Conservation (phyloP, 92 coral and sea anemone species). For the Ricordea florida region DNA sequence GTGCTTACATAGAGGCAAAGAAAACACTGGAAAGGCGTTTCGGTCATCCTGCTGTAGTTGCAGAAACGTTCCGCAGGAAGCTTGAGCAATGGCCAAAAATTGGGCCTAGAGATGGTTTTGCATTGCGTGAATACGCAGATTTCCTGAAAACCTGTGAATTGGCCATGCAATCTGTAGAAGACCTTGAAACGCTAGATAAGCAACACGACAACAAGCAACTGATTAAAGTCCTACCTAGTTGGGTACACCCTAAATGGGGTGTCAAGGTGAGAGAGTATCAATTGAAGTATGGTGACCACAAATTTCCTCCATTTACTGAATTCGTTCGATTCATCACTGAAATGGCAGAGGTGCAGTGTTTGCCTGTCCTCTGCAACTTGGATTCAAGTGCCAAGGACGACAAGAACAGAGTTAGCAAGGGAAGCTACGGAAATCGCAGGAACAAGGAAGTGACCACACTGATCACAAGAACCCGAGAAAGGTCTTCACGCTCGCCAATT, state of each 20-base stretch:
- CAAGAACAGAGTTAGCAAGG: not conserved
- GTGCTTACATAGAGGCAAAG: conserved; percentile 48
- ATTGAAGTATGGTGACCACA: conserved; percentile 32
- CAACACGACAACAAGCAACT: conserved; percentile 57
- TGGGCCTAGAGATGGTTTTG: conserved; percentile 45
- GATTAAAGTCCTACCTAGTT: conserved; percentile 43
- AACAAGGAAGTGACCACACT: conserved; percentile 4
- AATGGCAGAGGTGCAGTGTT: conserved; percentile 50
- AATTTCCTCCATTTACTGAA: conserved; percentile 52
- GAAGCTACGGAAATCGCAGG: conserved; percentile 3
- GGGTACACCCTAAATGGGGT: conserved; percentile 71
- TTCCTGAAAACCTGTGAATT: conserved; percentile 48
- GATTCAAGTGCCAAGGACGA: conserved; percentile 10
- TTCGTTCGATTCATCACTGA: conserved; percentile 54
- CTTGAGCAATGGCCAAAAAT: conserved; percentile 57
- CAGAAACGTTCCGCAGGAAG: conserved; percentile 47
- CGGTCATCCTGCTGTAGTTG: conserved; percentile 64
- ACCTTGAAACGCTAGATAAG: conserved; percentile 44
- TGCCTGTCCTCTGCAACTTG: conserved; percentile 52
- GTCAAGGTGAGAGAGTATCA: conserved; percentile 48
- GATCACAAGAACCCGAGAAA: conserved; percentile 7
- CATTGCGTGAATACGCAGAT: conserved; percentile 53
- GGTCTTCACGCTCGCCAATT: no score
- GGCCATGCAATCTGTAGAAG: conserved; percentile 58
- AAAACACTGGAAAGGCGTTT: conserved; percentile 36